Evolutionary conservation across 2,113 vertebrate species (phyloP), one percentile per base, ranked within the genome.

Genomic region (Megaptera novaeangliae): DNA sequence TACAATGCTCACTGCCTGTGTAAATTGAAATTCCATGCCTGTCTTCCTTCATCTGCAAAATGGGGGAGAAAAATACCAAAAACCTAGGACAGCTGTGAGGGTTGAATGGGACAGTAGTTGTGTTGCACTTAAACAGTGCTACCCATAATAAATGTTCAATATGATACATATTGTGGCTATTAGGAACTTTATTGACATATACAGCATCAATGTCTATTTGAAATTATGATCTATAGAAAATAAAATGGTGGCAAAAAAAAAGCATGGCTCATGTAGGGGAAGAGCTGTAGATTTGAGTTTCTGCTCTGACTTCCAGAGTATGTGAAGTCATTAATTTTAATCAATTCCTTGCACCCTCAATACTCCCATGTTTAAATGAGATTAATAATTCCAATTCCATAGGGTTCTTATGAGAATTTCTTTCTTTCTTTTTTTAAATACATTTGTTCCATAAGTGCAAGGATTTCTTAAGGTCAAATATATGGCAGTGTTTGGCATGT

Each of bases 41-140:
- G 29, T 3, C 34, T 71, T 63, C 41, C 46, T 39, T 90, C 27
- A 74, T 72, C 25, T 83, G 52, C 15, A 85, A 89, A 85, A 34
- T 71, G 31, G 18, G 13, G 8, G 15, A 46, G 7, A 69, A 71
- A 31, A 11, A 6, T 39, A 27, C 12, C 59, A n/a, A 34, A 75
- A 69, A 34, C 5, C 5, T 25, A 39, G 1, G 34, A 64, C 6
- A 0, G 0, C 20, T 49, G 3, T 29, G 72, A 92, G 7, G 27
- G 3, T 63, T 88, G n/a, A 88, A 71, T 52, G 55, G 75, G 9
- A 17, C 5, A 39, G 17, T n/a, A 61, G 29, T 20, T 75, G 20
- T 39, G 6, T 77, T 31, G 23, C n/a, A 36, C 77, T 92, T 44
- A 77, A 52, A 44, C 23, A 29, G 18, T 77, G 23, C 4, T 72